Conservation (phyloP, 2,113 vertebrate species). For the Cardinalis cardinalis region DNA sequence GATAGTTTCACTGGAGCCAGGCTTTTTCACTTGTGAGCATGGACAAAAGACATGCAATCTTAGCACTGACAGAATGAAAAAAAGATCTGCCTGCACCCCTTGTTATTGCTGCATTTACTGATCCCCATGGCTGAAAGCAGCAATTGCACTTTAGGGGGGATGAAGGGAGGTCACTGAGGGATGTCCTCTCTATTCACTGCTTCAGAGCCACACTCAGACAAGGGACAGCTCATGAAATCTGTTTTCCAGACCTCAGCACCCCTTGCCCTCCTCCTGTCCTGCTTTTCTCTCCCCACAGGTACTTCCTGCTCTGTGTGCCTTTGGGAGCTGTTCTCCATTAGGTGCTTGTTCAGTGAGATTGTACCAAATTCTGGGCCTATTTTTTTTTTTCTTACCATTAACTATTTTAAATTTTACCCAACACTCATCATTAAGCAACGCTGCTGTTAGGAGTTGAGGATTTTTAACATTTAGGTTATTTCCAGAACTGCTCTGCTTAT, state of each 20-base stretch:
- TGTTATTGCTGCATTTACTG: not conserved
- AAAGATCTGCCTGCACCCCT: rapidly evolving
- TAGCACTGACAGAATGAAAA: not conserved
- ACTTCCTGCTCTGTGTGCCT: not conserved
- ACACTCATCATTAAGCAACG: not conserved
- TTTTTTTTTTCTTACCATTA: not conserved
- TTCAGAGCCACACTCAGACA: not conserved
- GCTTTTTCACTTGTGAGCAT: not conserved
- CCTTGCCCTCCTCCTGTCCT: not conserved
- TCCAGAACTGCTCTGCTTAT: not conserved
- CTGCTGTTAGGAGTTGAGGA: not conserved
- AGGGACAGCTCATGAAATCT: not conserved
- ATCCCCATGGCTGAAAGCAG: not conserved
- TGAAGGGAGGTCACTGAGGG: not conserved
- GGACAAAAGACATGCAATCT: not conserved
- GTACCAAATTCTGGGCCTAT: not conserved
- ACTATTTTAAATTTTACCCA: not conserved
- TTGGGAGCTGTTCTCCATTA: not conserved
- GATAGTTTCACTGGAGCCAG: not conserved
- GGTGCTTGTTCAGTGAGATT: not conserved
- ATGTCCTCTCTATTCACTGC: not conserved
- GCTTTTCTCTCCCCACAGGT: not conserved
- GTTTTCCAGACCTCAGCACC: not conserved
- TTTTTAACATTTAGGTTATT: not conserved
- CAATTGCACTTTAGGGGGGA: not conserved